Evolutionary conservation across 2,113 vertebrate genomes (phyloP), one percentile per base, ranked within the genome.

Genomic region (Aythya baeri): DNA sequence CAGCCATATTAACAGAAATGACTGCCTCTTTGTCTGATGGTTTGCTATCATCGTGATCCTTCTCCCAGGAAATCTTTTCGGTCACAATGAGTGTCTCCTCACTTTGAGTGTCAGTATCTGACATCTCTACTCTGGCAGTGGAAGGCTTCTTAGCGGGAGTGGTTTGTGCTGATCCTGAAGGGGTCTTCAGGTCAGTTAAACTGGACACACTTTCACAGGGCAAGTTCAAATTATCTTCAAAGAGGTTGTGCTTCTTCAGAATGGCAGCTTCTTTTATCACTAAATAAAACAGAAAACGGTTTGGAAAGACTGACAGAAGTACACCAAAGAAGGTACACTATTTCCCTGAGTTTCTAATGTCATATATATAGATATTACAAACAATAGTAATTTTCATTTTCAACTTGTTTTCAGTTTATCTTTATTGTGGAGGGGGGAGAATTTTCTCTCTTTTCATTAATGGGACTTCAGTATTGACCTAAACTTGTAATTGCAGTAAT

Each of bases 241-340:
- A 98, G 79, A 99, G 97, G 97, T 99, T 99, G 97, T 98, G 98
- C 91, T 99, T 99, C 97, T 99, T 98, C 97, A 98, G 95, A 81
- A 97, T 73, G 2, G 98, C 98, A 1, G 99, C 99, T 89, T 99
- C 99, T 81, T 98, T 98, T 96, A 99, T 99, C 98, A 99, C 99
- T 99, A 96, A 41, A 74, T 57, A 67, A 79, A 55, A 91, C 14
- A 94, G 74, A 96, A 85, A 10, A 93, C 18, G 46, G n/a, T 12
- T 70, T 81, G 73, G 57, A 81, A 88, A 88, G 61, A 61, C 66
- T 88, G 83, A 55, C 54, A 86, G 50, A 87, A 14, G 58, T 32
- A 79, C 61, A 14, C 6, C 32, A 17, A 61, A 75, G 68, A 91
- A 83, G 18, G 23, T 7, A 44, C 16, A 54, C 4, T 4, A 6